Evolutionary conservation across 2,797 vertebrate genomes (phyloP).

Genomic region (Enteromius afrohamiltoni): DNA sequence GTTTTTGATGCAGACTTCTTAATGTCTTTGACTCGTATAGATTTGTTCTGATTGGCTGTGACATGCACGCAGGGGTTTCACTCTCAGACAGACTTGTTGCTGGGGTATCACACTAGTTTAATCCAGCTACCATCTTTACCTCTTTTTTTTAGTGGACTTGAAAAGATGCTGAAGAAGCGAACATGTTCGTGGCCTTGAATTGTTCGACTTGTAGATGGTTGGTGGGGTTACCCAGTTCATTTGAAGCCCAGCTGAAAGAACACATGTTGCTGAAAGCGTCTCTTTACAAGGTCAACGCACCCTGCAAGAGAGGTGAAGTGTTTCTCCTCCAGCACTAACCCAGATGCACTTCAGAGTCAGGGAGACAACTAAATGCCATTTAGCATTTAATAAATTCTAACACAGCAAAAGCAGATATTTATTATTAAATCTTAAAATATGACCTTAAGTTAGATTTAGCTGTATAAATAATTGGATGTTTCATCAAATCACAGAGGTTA

Average conservation of each 20-base stretch:
- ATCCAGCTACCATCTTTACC: neutral
- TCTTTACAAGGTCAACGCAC: conserved; percentile 25
- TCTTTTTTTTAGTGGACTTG: neutral
- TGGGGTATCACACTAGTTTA: too few relatives aligned
- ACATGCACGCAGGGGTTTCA: neutral
- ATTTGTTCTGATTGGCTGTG: neutral
- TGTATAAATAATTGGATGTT: neutral
- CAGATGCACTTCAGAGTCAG: conserved; percentile 12
- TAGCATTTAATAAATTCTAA: neutral
- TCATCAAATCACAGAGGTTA: neutral
- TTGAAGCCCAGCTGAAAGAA: conserved; percentile 12
- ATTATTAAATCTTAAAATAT: neutral
- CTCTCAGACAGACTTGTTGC: neutral
- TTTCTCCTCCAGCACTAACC: conserved; percentile 23
- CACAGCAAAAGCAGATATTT: neutral
- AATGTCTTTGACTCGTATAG: too few relatives aligned
- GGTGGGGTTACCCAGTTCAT: neutral
- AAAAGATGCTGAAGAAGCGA: neutral
- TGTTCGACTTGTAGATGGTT: neutral
- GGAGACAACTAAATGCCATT: neutral
- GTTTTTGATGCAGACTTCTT: too few relatives aligned
- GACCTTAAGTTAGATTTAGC: neutral
- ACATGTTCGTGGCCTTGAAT: neutral
- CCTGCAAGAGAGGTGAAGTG: conserved; percentile 33
- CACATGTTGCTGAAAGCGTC: conserved; percentile 21